These are phyloP conservation scores for Pseudococcus viburni DNA, from an alignment of 2,888 invertebrate species.

Conservation along the genomic window DNA sequence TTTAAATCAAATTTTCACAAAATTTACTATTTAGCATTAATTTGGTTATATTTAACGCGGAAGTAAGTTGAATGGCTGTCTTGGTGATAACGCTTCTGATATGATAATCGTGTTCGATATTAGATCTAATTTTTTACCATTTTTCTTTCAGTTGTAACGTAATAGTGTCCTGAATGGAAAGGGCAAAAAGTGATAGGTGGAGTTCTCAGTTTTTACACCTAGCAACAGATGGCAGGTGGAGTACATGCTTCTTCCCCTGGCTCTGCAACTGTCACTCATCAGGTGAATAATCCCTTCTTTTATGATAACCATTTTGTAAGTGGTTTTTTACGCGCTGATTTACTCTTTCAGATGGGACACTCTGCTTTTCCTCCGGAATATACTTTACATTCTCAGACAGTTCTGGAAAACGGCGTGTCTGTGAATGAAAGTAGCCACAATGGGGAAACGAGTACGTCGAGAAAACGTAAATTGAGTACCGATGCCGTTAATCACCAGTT, in stretches of 20 bases:
- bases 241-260: conserved; percentile 65
- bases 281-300: conserved; percentile 17
- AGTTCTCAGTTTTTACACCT: conserved; percentile 65
- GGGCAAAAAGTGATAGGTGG: conserved; percentile 65
- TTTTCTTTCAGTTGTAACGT: conserved; percentile 57
- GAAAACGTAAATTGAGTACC: conserved; percentile 60
- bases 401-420: conserved; percentile 61
- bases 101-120: too few relatives aligned
- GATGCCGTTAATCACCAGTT: conserved; percentile 59
- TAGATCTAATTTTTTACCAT: not conserved
- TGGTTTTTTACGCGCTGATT: not conserved
- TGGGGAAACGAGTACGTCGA: conserved; percentile 53
- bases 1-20: not conserved
- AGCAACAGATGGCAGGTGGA: conserved; percentile 66
- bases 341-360: conserved; percentile 56
- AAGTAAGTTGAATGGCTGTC: not conserved
- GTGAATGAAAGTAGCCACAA: conserved; percentile 41
- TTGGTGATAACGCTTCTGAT: not conserved
- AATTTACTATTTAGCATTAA: not conserved
- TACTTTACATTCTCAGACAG: conserved; percentile 62
- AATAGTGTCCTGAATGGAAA: conserved; percentile 66
- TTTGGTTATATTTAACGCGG: not conserved
- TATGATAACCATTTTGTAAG: not conserved
- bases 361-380: conserved; percentile 61
- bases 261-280: conserved; percentile 66